Base-by-base conservation (phyloP, 1,140 invertebrate genomes). In the Episyrphus balteatus region DNA sequence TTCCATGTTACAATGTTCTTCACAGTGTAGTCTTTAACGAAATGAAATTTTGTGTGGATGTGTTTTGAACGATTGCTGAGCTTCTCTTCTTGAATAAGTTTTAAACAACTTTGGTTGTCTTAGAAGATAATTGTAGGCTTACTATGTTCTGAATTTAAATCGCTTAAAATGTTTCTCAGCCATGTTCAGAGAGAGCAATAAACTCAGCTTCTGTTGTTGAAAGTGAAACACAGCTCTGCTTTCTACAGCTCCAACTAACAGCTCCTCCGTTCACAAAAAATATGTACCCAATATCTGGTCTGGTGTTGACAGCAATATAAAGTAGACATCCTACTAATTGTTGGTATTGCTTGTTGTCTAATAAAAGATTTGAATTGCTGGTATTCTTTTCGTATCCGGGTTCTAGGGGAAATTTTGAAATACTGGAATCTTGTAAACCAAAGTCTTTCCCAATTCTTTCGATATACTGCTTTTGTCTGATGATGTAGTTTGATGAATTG, bases 21-120 rank as follows among this genome's bases (percentile, higher is more conserved):
- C 36, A 41, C 41, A 14, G 47, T 21, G 15, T 52, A 30, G 32
- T 54, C 47, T 32, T 48, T 55, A 3, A 55, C 43, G 14, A 51
- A 56, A 43, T 56, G 34, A 43, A 34, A 55, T 31, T 44, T 41
- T 0, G 48, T 55, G 18, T 56, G 52, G 2, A 55, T 51, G 43
- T 54, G 50, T 43, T 56, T 56, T 2, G 49, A 45, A 42, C 42
- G 37, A 19, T 43, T 38, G 26, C 41, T 51, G 13, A 52, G 47
- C 21, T 47, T 45, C 14, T 51, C 44, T 14, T 51, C 34, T 39
- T 31, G 17, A 40, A 53, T 50, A 21, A 55, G 39, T 1, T 52
- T 51, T 34, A 58, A 42, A 39, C 54, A 54, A 42, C 54, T 49
- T 44, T 58, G 54, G 42, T 56, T 55, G 38, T 58, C 51, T 45